Evolutionary conservation across 2,113 vertebrate species (phyloP).

Genomic region (Ictalurus punctatus): DNA sequence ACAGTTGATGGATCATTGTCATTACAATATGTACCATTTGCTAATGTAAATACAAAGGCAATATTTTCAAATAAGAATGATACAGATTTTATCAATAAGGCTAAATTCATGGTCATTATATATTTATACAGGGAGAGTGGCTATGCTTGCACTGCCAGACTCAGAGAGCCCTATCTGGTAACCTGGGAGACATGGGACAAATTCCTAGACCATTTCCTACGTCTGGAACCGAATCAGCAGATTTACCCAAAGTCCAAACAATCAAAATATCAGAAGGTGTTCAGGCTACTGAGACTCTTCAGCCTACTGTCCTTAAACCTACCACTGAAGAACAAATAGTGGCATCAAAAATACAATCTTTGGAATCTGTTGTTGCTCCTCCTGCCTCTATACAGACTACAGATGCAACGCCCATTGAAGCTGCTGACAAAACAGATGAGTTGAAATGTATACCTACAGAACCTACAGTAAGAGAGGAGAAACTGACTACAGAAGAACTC

Average conservation of each 20-base stretch:
- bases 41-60: background rate
- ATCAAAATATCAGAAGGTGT: slow-evolving; percentile 20
- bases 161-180: slow-evolving; percentile 85
- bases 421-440: slow-evolving; percentile 31
- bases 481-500: background rate
- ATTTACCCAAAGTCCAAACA: slow-evolving; percentile 59
- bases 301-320: slow-evolving; percentile 28
- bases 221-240: slow-evolving; percentile 59
- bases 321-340: slow-evolving; percentile 29
- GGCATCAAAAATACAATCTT: slow-evolving; percentile 23
- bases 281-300: slow-evolving; percentile 42
- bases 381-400: slow-evolving; percentile 24
- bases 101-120: slow-evolving; percentile 39
- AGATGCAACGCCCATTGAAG: slow-evolving; percentile 38
- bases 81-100: background rate
- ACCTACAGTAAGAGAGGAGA: slow-evolving; percentile 3
- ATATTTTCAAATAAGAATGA: background rate
- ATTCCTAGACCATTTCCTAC: slow-evolving; percentile 58
- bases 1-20: background rate
- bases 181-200: slow-evolving; percentile 81
- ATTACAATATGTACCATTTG: background rate
- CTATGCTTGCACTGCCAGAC: slow-evolving; percentile 96
- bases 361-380: slow-evolving; percentile 44
- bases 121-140: slow-evolving; percentile 86
- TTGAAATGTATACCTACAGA: background rate